A percentile compares a stretch with the other conserved stretches of the same genome.
Evolutionary conservation across 2,113 vertebrate genomes (phyloP).

Genomic region (Pardalotus punctatus): DNA sequence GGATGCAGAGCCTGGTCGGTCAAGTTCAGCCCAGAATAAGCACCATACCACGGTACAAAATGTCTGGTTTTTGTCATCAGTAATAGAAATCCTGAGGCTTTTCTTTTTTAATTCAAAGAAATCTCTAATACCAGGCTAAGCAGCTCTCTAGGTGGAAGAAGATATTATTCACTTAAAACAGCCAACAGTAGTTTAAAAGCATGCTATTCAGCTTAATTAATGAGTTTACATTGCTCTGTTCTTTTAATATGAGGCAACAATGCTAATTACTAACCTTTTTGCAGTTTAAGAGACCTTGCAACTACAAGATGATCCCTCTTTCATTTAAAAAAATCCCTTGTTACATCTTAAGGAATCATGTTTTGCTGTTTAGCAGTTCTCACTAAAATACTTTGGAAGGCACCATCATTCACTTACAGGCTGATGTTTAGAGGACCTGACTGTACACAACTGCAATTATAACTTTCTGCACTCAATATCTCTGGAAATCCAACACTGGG

Average conservation of each 20-base stretch:
- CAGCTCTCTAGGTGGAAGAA: background rate
- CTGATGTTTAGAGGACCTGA: background rate
- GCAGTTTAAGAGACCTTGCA: slow-evolving; percentile 3
- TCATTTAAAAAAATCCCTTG: background rate
- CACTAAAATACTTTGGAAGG: background rate
- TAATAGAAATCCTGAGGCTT: background rate
- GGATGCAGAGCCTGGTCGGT: background rate
- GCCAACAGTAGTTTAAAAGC: background rate
- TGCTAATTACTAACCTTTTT: background rate
- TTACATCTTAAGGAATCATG: background rate
- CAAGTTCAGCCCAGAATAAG: background rate
- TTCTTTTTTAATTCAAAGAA: background rate
- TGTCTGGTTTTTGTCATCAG: background rate
- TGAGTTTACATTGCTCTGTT: background rate
- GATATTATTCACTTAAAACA: background rate
- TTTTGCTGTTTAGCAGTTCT: background rate
- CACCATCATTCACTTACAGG: background rate
- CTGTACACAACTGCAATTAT: background rate
- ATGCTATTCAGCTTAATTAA: background rate
- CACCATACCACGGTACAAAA: background rate
- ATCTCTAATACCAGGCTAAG: background rate
- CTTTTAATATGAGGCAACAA: background rate
- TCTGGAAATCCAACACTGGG: background rate
- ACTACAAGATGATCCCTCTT: background rate
- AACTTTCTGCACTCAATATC: background rate